Evolutionary conservation across 2,888 invertebrate species (phyloP).

Genomic region (Heliothis peltigera): DNA sequence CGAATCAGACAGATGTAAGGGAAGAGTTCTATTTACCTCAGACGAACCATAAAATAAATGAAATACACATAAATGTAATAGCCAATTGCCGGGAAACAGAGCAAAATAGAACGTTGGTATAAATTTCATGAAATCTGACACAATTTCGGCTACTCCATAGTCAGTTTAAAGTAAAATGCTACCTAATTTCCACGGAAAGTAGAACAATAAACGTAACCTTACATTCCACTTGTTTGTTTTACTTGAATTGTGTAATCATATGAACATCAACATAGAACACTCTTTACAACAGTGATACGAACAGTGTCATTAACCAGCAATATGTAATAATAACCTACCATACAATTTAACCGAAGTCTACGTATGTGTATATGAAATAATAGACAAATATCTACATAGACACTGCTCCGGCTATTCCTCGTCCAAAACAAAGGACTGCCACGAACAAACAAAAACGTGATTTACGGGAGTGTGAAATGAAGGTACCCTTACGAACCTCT

Average conservation of each 20-base stretch:
- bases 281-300: slow-evolving; percentile 36
- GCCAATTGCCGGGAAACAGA: slow-evolving; percentile 18
- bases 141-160: slow-evolving; percentile 24
- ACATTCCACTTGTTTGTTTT: slow-evolving; percentile 39
- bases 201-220: slow-evolving; percentile 46
- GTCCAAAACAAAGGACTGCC: slow-evolving; percentile 77
- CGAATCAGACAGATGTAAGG: not conserved
- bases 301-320: slow-evolving; percentile 44
- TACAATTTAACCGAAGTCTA: slow-evolving; percentile 52
- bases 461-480: slow-evolving; percentile 79
- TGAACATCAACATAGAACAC: slow-evolving; percentile 37
- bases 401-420: slow-evolving; percentile 66
- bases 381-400: slow-evolving; percentile 64
- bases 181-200: slow-evolving; percentile 41
- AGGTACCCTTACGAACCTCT: slow-evolving; percentile 72
- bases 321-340: slow-evolving; percentile 36
- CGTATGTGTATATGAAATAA: slow-evolving; percentile 49
- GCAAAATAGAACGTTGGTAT: slow-evolving; percentile 26
- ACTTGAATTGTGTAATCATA: slow-evolving; percentile 46
- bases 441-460: slow-evolving; percentile 81
- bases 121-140: slow-evolving; percentile 28
- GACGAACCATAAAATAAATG: slow-evolving; percentile 16
- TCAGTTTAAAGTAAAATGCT: slow-evolving; percentile 42
- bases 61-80: slow-evolving; percentile 35
- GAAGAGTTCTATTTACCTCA: slow-evolving; percentile 2